phyloP scores from a whole-genome alignment of 2,797 vertebrate species.

The Tapera naevia region DNA sequence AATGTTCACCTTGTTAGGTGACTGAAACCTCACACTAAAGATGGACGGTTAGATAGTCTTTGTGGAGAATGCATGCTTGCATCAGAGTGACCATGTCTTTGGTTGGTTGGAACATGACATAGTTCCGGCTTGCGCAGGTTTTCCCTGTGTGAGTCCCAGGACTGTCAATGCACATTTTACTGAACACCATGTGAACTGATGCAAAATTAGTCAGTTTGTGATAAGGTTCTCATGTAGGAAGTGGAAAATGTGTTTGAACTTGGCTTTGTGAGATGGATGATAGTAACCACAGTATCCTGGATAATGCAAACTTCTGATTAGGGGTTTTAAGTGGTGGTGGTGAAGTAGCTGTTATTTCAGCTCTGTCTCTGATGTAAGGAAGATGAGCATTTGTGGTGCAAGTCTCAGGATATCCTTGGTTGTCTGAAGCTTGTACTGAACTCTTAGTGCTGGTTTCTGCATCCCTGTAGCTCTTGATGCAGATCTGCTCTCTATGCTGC shows the following conservation, averaged over 20 bases:
- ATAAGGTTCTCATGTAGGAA: background rate
- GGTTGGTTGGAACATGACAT: background rate
- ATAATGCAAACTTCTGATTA: background rate
- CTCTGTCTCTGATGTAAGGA: background rate
- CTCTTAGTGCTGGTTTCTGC: background rate
- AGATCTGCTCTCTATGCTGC: background rate
- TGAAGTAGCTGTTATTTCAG: background rate
- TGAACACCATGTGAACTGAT: background rate
- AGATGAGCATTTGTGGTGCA: background rate
- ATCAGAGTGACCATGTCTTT: background rate
- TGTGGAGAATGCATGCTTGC: background rate
- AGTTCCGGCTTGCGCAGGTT: accelerated
- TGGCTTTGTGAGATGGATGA: background rate
- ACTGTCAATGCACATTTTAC: background rate
- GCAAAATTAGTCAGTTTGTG: background rate
- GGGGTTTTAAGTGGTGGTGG: background rate
- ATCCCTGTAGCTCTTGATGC: background rate
- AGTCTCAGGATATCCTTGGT: background rate
- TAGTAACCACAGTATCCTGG: background rate
- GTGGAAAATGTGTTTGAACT: background rate
- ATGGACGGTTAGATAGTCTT: background rate
- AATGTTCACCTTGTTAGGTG: background rate
- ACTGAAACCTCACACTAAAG: accelerated
- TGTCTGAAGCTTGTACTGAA: background rate
- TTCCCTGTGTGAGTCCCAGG: background rate